A percentile compares a stretch with the other conserved stretches of the same genome.
Evolutionary conservation across 2,888 invertebrate species (phyloP).

Genomic region (Tachina fera): DNA sequence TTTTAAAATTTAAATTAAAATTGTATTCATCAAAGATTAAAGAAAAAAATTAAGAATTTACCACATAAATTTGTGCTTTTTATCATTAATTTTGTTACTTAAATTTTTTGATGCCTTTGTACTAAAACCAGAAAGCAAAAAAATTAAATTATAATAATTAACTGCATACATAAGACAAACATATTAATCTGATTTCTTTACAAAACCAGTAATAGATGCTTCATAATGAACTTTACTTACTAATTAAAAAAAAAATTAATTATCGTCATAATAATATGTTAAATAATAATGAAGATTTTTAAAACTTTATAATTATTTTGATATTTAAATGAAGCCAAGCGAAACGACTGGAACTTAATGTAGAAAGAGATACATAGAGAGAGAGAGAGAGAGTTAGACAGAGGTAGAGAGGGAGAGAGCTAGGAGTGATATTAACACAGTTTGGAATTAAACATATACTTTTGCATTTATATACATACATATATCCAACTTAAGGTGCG

Average conservation of each 20-base stretch:
- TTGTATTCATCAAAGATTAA: too few relatives aligned
- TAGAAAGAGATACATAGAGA: neutral
- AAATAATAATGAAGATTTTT: conserved; percentile 28
- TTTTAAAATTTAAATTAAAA: too few relatives aligned
- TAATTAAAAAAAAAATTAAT: conserved; percentile 2
- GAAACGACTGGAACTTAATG: conserved; percentile 42
- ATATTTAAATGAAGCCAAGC: conserved; percentile 54
- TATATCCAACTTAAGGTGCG: too few relatives aligned
- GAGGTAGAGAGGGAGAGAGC: too few relatives aligned
- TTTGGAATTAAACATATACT: neutral
- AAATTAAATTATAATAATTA: conserved; percentile 27
- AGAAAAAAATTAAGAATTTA: neutral
- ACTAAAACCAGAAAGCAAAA: neutral
- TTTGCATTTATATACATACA: too few relatives aligned
- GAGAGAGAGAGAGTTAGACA: neutral
- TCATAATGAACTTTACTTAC: conserved; percentile 7
- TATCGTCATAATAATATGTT: neutral
- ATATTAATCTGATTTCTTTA: neutral
- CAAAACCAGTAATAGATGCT: neutral
- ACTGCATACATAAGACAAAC: neutral
- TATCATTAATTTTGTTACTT: neutral
- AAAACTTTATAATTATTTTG: conserved; percentile 44
- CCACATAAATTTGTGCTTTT: neutral
- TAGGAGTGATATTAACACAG: neutral
- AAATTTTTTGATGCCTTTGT: conserved; percentile 8